A percentile compares a stretch with the other conserved stretches of the same genome.
These are phyloP conservation scores for Eupeodes latifasciatus DNA, from an alignment of 2,888 invertebrate species.

Conservation along the genomic window DNA sequence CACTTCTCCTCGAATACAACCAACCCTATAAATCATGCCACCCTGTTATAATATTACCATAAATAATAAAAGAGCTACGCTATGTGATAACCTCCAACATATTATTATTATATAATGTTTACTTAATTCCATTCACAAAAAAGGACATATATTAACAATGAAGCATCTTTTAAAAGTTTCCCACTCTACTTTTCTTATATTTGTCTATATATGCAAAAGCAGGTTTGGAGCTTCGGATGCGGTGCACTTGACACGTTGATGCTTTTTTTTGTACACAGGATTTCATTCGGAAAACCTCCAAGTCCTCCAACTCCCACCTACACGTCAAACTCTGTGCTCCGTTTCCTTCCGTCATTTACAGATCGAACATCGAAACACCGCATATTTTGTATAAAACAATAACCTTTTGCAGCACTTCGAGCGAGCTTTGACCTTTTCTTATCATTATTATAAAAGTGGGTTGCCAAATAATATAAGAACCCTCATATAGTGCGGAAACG, in stretches of 20 bases:
- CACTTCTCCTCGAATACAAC: background rate
- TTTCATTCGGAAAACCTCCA: background rate
- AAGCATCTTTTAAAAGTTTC: background rate
- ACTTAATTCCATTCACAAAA: constrained; percentile 53
- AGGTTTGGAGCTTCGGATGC: constrained; percentile 26
- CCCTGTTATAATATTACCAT: background rate
- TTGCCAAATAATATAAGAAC: constrained; percentile 41
- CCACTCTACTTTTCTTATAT: background rate
- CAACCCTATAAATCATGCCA: background rate
- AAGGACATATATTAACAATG: constrained; percentile 1
- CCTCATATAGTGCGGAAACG: background rate
- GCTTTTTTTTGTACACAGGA: constrained; percentile 2
- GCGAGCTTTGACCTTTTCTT: constrained; percentile 75
- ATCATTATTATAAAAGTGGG: constrained; percentile 29
- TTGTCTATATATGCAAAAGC: constrained; percentile 24
- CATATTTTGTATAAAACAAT: constrained; percentile 19
- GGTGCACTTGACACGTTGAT: constrained; percentile 43
- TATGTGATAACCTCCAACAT: background rate
- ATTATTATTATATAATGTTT: background rate
- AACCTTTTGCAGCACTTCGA: constrained; percentile 10
- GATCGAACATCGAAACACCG: constrained; percentile 28
- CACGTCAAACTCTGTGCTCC: background rate
- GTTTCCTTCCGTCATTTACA: background rate
- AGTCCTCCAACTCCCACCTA: background rate
- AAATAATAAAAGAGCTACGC: background rate